Base-by-base conservation (phyloP, 2,888 invertebrate species). In the Phanerotoma sp. region DNA sequence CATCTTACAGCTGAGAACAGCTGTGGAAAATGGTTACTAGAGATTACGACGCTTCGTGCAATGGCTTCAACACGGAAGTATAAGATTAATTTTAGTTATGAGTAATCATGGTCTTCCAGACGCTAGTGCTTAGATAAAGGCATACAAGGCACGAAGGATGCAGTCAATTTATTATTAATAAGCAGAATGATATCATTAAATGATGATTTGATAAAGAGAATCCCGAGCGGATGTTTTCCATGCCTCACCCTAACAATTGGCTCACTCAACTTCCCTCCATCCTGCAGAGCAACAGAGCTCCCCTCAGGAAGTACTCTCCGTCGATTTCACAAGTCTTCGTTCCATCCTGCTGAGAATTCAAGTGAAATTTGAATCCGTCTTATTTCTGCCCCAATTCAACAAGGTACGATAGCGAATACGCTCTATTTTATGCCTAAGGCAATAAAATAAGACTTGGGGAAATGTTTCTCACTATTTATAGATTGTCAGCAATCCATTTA, bases 241-340 rank as follows among this genome's bases (percentile, higher is more conserved):
- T n/a, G 32, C 22, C 15, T 28, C 51, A 51, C 33, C 42, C n/a
- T 25, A 25, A 20, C 50, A 51, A 51, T 51, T 51, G 51, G 33
- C 32, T 33, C 15, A 32, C 42, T 42, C 49, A 41, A 30, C 20
- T 32, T 13, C 51, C 33, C 35, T 22, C 41, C 42, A 33, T 28
- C 21, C 35, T 21, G 11, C 18, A 33, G 21, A 22, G 28, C 13
- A 35, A 9, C 32, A 30, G 20, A 33, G 33, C 44, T 35, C 51
- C 51, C 51, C 44, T 44, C 51, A 51, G 51, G 51, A 51, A 51
- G 51, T 51, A 21, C 42, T 28, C 49, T 25, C 25, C 25, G 25
- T 25, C 25, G 25, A 25, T 25, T 25, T 25, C 25, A 25, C 25
- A 9, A 25, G 25, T 25, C 25, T 25, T 25, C 25, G 25, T 25